phyloP scores from a whole-genome alignment of 2,797 vertebrate species.

The Squalus acanthias region DNA sequence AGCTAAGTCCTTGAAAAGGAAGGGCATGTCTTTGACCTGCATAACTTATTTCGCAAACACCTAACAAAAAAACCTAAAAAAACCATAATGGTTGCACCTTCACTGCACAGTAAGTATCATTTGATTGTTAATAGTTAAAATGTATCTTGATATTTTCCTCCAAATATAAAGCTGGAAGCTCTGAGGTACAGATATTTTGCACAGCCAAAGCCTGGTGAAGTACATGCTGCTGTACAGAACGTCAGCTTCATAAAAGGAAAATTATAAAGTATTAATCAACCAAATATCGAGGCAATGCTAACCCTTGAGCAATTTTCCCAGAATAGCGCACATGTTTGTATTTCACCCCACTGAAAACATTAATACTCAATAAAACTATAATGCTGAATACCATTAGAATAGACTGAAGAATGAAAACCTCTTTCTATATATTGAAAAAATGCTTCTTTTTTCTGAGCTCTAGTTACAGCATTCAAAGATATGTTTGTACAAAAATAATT shows the following conservation, averaged over 20 bases:
- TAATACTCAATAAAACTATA: neutral
- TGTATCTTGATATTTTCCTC: neutral
- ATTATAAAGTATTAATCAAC: neutral
- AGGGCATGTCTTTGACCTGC: constrained; percentile 13
- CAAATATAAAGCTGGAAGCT: neutral
- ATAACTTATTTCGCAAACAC: neutral
- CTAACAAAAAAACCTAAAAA: neutral
- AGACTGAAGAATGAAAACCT: neutral
- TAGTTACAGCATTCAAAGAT: neutral
- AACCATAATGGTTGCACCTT: neutral
- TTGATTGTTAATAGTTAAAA: neutral
- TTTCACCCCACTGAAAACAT: neutral
- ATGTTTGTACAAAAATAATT: constrained; percentile 11
- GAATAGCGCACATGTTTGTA: neutral
- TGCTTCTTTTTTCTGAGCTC: neutral
- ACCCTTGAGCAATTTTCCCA: neutral
- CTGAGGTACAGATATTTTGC: neutral
- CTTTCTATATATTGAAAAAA: neutral
- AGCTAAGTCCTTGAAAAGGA: constrained; percentile 17
- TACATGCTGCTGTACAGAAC: neutral
- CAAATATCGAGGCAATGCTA: neutral
- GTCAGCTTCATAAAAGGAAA: neutral
- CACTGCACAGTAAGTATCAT: neutral
- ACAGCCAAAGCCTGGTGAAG: neutral
- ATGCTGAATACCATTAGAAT: neutral